These are phyloP conservation scores for Dasypolia templi DNA, from an alignment of 2,888 invertebrate genomes.

Conservation along the genomic window DNA sequence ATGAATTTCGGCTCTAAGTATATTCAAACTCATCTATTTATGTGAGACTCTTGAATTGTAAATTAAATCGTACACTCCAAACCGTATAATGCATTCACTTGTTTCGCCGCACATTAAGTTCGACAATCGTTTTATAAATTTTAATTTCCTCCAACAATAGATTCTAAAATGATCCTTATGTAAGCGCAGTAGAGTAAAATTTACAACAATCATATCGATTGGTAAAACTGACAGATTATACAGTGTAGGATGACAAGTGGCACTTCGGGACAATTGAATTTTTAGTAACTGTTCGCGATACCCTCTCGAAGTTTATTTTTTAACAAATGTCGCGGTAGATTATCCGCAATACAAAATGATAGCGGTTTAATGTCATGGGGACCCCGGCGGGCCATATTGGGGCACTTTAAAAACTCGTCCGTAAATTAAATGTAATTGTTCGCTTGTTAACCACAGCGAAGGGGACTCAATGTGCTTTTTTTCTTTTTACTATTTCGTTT, in stretches of 20 bases:
- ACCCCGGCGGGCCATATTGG: constrained; percentile 80
- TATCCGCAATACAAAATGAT: constrained; percentile 75
- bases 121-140: constrained; percentile 68
- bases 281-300: constrained; percentile 83
- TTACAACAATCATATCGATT: constrained; percentile 31
- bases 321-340: constrained; percentile 89
- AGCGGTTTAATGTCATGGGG: constrained; percentile 77
- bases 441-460: constrained; percentile 84
- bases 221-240: constrained; percentile 59
- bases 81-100: constrained; percentile 73
- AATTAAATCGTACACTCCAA: constrained; percentile 65
- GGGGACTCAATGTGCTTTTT: constrained; percentile 69
- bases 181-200: constrained; percentile 23
- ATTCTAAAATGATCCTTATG: constrained; percentile 54
- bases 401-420: constrained; percentile 88
- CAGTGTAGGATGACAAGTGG: constrained; percentile 78
- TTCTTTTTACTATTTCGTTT: constrained; percentile 55
- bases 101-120: constrained; percentile 67
- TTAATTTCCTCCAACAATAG: constrained; percentile 50
- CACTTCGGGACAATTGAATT: constrained; percentile 86
- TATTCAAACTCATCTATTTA: constrained; percentile 37
- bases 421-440: constrained; percentile 91
- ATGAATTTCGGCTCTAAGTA: not conserved
- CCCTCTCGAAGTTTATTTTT: constrained; percentile 86
- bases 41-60: constrained; percentile 68